phyloP scores from a whole-genome alignment of 2,797 vertebrate species.

The Sphenodon punctatus region DNA sequence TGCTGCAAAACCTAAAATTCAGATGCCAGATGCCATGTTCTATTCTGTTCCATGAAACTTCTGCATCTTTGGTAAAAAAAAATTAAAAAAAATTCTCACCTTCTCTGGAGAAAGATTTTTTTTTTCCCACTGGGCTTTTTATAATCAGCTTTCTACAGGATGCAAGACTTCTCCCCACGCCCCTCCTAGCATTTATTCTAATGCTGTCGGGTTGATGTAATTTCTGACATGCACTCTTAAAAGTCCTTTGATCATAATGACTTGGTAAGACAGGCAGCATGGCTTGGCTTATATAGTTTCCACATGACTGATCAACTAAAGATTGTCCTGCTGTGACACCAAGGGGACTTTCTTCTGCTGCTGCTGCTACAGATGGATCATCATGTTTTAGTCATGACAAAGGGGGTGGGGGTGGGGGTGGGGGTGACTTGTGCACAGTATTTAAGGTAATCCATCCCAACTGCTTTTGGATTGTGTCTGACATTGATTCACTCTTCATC shows the following conservation, averaged over 20 bases:
- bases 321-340: slow-evolving; percentile 1
- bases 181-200: background rate
- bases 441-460: slow-evolving; percentile 35
- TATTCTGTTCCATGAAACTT: background rate
- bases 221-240: slow-evolving; percentile 24
- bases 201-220: background rate
- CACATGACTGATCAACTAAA: background rate
- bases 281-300: background rate
- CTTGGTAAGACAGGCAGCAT: background rate
- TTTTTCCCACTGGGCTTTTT: background rate
- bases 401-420: background rate
- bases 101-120: too few relatives aligned
- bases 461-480: slow-evolving; percentile 3
- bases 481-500: slow-evolving; percentile 18
- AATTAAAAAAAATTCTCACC: too few relatives aligned
- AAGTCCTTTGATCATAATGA: background rate
- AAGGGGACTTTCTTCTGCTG: background rate
- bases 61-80: too few relatives aligned
- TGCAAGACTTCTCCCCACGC: background rate
- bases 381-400: slow-evolving; percentile 24
- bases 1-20: background rate
- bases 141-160: background rate
- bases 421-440: background rate
- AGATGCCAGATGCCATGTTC: background rate
- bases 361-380: background rate